These are phyloP conservation scores for Cotesia typhae DNA, from an alignment of 1,140 invertebrate genomes.

Conservation along the genomic window DNA sequence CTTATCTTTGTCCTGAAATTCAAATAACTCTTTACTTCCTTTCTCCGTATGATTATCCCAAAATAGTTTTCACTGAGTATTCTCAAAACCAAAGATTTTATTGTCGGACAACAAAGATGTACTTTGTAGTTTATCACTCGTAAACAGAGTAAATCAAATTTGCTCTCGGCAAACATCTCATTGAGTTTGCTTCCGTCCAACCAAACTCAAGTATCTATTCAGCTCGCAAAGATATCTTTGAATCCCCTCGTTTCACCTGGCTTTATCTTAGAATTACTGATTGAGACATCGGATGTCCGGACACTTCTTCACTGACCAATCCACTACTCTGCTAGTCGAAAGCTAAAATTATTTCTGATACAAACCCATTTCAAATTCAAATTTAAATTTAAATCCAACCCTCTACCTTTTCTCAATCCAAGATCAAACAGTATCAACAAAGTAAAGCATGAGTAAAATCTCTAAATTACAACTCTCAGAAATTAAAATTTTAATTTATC, in stretches of 20 bases:
- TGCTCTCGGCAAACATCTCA: slow-evolving; percentile 44
- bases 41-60: no score
- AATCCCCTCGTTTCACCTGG: neutral
- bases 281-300: slow-evolving; percentile 6
- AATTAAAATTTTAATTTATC: no score
- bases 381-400: no score
- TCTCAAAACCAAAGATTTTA: neutral
- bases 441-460: no score
- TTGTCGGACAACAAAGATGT: neutral
- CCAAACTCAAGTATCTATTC: slow-evolving; percentile 3
- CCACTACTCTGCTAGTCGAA: neutral
- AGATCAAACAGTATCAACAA: no score
- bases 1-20: no score
- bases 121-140: slow-evolving; percentile 39
- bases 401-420: no score
- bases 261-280: slow-evolving; percentile 17
- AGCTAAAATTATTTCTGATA: neutral
- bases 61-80: no score
- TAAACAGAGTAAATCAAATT: slow-evolving; percentile 43
- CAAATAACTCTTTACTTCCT: no score
- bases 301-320: neutral
- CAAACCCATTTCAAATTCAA: no score
- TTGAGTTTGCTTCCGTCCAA: slow-evolving; percentile 37
- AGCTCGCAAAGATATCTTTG: neutral
- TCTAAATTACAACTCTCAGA: no score